phyloP scores from a whole-genome alignment of 2,888 invertebrate species.

The Listrodromus nycthemerus region DNA sequence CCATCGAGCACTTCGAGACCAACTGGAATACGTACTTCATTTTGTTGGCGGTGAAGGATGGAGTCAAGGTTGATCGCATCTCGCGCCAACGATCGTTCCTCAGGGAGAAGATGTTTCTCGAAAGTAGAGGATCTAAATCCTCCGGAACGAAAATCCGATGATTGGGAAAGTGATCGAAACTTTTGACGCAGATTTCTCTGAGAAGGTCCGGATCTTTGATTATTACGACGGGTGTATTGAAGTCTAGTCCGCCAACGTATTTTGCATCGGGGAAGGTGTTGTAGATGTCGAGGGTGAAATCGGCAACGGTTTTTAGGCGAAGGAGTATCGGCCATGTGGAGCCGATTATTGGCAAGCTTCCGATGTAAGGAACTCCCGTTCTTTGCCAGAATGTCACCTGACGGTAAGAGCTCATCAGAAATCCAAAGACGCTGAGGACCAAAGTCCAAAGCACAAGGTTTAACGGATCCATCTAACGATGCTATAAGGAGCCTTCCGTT shows the following conservation, averaged over 20 bases:
- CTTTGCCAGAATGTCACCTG: constrained; percentile 72
- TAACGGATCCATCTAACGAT: constrained; percentile 18
- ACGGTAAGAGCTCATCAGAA: neutral
- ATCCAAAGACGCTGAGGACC: constrained; percentile 28
- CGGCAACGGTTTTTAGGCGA: constrained; percentile 31
- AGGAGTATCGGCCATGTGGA: constrained; percentile 61
- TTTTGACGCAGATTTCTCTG: constrained; percentile 74
- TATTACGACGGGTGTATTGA: constrained; percentile 70
- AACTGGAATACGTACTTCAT: constrained; percentile 76
- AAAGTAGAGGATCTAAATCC: constrained; percentile 73
- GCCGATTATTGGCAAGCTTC: constrained; percentile 65
- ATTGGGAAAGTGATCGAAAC: constrained; percentile 75
- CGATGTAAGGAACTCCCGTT: constrained; percentile 66
- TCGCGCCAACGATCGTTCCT: constrained; percentile 76
- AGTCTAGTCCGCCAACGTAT: constrained; percentile 72
- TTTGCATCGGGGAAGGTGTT: constrained; percentile 58
- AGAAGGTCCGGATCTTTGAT: constrained; percentile 77
- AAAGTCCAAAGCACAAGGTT: constrained; percentile 46
- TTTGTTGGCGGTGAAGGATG: constrained; percentile 78
- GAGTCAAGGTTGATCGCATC: constrained; percentile 76
- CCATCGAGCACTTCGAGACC: constrained; percentile 17
- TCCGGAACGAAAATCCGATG: constrained; percentile 71
- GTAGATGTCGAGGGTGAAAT: constrained; percentile 47
- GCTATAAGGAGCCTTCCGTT: neutral
- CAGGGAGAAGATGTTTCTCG: constrained; percentile 73